A percentile compares a stretch with the other conserved stretches of the same genome.
Conservation (phyloP, 2,113 vertebrate genomes). For the Callospermophilus lateralis region DNA sequence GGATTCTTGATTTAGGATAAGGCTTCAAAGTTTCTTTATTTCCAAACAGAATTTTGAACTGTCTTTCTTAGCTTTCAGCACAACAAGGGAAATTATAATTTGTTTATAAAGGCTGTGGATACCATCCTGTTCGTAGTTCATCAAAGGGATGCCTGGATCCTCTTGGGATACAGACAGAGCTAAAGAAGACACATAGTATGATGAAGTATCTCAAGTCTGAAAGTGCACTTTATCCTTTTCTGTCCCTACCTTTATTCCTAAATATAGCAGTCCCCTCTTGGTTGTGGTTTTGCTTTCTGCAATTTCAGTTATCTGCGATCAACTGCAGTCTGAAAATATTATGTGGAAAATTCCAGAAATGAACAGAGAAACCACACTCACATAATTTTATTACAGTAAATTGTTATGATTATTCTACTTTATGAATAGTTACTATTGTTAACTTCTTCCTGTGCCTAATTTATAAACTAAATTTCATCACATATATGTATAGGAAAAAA, state of each 20-base stretch:
- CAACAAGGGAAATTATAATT: not conserved
- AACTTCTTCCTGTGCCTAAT: not conserved
- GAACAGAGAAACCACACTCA: not conserved
- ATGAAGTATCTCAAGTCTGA: not conserved
- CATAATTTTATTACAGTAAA: not conserved
- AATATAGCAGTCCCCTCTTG: not conserved
- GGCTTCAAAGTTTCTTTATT: conserved; percentile 45
- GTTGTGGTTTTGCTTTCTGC: not conserved
- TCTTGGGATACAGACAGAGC: not conserved
- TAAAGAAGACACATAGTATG: not conserved
- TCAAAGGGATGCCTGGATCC: conserved; percentile 26
- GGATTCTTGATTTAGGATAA: conserved; percentile 50
- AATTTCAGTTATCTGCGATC: not conserved
- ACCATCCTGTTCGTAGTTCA: not conserved
- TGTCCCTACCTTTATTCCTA: conserved; percentile 29
- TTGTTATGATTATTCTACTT: not conserved
- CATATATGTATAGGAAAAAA: not conserved
- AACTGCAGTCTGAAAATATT: not conserved
- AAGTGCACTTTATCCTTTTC: conserved; percentile 42
- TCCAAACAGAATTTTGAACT: conserved; percentile 23
- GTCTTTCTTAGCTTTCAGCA: conserved; percentile 13
- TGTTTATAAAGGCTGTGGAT: conserved; percentile 6
- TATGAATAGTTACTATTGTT: not conserved
- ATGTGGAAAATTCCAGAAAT: conserved; percentile 19
- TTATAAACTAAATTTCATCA: not conserved